These are phyloP conservation scores for Coelopa pilipes DNA, from an alignment of 2,888 invertebrate species.

Conservation along the genomic window DNA sequence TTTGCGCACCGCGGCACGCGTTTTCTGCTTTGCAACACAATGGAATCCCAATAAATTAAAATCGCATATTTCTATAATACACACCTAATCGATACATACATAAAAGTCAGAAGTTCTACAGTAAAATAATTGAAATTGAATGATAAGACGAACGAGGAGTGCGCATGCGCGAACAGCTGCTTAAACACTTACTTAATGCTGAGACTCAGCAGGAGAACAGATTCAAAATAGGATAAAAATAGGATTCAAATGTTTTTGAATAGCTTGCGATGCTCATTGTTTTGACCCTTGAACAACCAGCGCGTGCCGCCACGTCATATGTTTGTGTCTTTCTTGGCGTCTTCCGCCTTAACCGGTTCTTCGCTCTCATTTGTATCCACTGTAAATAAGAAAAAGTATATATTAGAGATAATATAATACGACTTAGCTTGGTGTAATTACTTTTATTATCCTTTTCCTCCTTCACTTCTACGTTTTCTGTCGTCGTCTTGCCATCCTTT, in stretches of 20 bases:
- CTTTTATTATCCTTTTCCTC: slow-evolving; percentile 79
- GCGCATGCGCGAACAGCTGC: neutral
- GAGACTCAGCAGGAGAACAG: neutral
- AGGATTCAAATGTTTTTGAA: slow-evolving; percentile 36
- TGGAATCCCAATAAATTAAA: slow-evolving; percentile 29
- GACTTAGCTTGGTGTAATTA: slow-evolving; percentile 56
- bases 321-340: slow-evolving; percentile 62
- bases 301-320: slow-evolving; percentile 65
- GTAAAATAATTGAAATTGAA: neutral
- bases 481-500: slow-evolving; percentile 67
- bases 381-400: slow-evolving; percentile 56
- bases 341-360: slow-evolving; percentile 51
- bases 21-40: slow-evolving; percentile 9
- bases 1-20: too few relatives aligned
- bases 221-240: neutral
- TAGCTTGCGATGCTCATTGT: slow-evolving; percentile 59
- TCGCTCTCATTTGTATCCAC: slow-evolving; percentile 73
- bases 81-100: slow-evolving; percentile 40
- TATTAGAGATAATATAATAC: too few relatives aligned
- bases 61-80: slow-evolving; percentile 37
- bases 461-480: slow-evolving; percentile 63
- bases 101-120: slow-evolving; percentile 10
- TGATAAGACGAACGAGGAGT: too few relatives aligned
- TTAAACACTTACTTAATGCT: neutral
- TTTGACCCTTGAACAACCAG: slow-evolving; percentile 64